A percentile compares a stretch with the other conserved stretches of the same genome.
These are phyloP conservation scores for Prunella strophiata DNA, from an alignment of 2,797 vertebrate species.

Conservation along the genomic window DNA sequence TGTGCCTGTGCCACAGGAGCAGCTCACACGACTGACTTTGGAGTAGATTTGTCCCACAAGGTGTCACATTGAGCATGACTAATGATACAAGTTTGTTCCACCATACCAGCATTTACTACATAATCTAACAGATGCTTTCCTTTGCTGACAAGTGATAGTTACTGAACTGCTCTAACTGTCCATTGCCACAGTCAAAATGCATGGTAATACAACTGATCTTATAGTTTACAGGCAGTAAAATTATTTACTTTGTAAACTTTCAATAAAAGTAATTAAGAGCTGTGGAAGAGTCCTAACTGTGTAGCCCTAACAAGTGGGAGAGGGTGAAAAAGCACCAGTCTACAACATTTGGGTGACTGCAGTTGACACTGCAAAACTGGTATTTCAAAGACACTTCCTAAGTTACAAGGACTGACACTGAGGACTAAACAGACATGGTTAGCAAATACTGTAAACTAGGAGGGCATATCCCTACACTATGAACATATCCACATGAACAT, in stretches of 20 bases:
- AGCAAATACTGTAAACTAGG: neutral
- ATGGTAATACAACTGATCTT: neutral
- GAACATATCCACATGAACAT: neutral
- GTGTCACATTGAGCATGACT: neutral
- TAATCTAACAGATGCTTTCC: neutral
- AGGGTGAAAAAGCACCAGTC: neutral
- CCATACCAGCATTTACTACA: neutral
- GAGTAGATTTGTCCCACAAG: neutral
- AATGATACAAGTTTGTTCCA: neutral
- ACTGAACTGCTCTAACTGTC: neutral
- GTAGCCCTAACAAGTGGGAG: neutral
- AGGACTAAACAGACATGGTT: neutral
- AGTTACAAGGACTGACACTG: neutral
- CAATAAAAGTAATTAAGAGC: constrained; percentile 16
- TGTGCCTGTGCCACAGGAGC: neutral
- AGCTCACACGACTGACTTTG: neutral
- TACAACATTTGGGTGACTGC: neutral
- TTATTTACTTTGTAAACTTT: neutral
- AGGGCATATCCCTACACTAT: neutral
- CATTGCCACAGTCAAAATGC: neutral
- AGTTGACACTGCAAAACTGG: neutral
- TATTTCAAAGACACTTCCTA: neutral
- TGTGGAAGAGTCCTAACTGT: neutral
- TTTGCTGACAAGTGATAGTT: neutral
- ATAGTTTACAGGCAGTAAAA: neutral